A percentile compares a stretch with the other conserved stretches of the same genome.
Conservation (phyloP, 2,113 vertebrate species). For the Fulica atra region DNA sequence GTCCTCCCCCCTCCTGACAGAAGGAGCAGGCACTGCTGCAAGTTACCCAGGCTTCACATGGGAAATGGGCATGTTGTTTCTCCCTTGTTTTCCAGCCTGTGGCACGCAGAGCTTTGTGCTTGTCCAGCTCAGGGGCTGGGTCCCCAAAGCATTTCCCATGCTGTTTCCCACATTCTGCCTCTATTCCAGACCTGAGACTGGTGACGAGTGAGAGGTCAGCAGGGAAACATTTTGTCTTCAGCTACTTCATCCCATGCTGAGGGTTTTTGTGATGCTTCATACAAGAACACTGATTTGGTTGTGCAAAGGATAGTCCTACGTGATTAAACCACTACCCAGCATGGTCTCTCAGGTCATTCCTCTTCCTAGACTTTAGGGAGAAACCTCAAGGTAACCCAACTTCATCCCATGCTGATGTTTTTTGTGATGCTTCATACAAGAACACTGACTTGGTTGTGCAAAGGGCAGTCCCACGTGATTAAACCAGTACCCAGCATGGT, state of each 20-base stretch:
- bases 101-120: background rate
- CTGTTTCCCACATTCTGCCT: background rate
- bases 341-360: too few species aligned
- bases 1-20: background rate
- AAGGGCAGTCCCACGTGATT: background rate
- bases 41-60: background rate
- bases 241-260: background rate
- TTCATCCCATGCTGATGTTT: background rate
- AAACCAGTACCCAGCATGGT: background rate
- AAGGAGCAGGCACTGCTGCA: background rate
- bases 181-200: background rate
- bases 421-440: background rate
- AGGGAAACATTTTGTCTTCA: background rate
- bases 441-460: accelerated
- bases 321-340: background rate
- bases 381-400: too few species aligned
- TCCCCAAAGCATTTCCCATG: background rate
- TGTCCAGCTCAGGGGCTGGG: background rate
- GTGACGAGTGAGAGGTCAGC: background rate
- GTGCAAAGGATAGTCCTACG: background rate
- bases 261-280: background rate
- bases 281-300: accelerated
- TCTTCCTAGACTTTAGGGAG: background rate
- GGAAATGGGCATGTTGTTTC: background rate
- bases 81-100: background rate